Evolutionary conservation across 2,888 invertebrate species (phyloP), one percentile per base, ranked within the genome.

Genomic region (Chironomus tentans): DNA sequence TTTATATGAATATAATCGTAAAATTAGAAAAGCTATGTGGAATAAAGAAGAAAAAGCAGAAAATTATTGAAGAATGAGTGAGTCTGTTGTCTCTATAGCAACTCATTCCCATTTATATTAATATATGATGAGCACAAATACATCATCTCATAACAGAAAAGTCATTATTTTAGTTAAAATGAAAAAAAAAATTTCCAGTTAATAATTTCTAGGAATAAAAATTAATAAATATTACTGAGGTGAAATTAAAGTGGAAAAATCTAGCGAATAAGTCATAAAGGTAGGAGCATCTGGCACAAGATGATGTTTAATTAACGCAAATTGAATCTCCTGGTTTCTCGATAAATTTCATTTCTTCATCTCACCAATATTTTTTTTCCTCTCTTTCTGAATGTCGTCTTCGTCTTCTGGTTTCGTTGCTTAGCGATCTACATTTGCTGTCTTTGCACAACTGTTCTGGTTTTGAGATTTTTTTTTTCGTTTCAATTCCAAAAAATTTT

Each of bases 201-300:
- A 15, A 50, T 50, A 50, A 50, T 50, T 56, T 56, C 7, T 4
- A 56, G 56, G 15, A 56, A 56, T 56, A 18, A 7, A 18, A 56
- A 15, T 50, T 1, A 50, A 50, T 50, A 50, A 50, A 15, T 15
- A 50, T 4, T 18, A 18, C 6, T 2, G 15, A 56, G 38, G 7
- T 56, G n/a, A 73, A 21, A 71, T 13, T 38, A 62, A 38, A 2
- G 61, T 18, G 61, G 61, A 72, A 74, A 48, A 65, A 65, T 38
- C 38, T 38, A 38, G 38, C n/a, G 2, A 50, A 50, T 72, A 72
- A 48, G 56, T 24, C 61, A 61, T 46, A 73, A 73, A 74, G 61
- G 61, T 56, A 68, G 38, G 6, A 74, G 18, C 68, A 68, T 74
- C 74, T 74, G 74, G 74, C 62, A 28, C n/a, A 73, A 65, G 70